Percentiles rank a stretch among this genome's conserved stretches.
phyloP scores from a whole-genome alignment of 2,113 vertebrate genomes.

The Jaculus jaculus region DNA sequence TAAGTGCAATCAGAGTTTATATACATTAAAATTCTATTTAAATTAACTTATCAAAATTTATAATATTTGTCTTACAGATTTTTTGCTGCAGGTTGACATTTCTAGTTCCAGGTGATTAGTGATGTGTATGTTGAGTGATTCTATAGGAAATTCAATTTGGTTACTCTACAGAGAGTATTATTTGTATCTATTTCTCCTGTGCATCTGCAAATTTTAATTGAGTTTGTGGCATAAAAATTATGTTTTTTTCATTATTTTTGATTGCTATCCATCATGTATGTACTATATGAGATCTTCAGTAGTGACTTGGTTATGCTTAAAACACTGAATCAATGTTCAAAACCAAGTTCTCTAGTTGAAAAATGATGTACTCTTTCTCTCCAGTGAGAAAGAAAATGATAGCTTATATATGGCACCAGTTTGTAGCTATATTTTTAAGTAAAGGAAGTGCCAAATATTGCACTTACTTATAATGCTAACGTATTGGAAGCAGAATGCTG shows the following conservation, averaged over 20 bases:
- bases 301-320: not conserved
- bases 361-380: not conserved
- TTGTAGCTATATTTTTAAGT: not conserved
- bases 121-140: not conserved
- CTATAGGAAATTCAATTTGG: not conserved
- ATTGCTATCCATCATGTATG: not conserved
- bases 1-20: slow-evolving; percentile 41
- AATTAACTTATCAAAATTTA: slow-evolving; percentile 44
- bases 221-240: not conserved
- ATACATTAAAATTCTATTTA: slow-evolving; percentile 43
- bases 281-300: not conserved
- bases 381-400: not conserved
- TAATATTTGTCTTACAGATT: slow-evolving; percentile 72
- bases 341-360: not conserved
- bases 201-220: not conserved
- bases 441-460: not conserved
- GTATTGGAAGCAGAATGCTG: not conserved
- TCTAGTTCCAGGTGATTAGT: slow-evolving; percentile 16
- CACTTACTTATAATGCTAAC: not conserved
- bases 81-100: not conserved
- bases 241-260: not conserved
- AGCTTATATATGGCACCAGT: not conserved
- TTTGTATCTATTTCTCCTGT: slow-evolving; percentile 17
- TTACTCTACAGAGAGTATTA: not conserved
- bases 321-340: slow-evolving; percentile 23